These are phyloP conservation scores for Zoroaster sp. DNA, from an alignment of 53 echinoderm and acorn worm genomes.

Conservation along the genomic window DNA sequence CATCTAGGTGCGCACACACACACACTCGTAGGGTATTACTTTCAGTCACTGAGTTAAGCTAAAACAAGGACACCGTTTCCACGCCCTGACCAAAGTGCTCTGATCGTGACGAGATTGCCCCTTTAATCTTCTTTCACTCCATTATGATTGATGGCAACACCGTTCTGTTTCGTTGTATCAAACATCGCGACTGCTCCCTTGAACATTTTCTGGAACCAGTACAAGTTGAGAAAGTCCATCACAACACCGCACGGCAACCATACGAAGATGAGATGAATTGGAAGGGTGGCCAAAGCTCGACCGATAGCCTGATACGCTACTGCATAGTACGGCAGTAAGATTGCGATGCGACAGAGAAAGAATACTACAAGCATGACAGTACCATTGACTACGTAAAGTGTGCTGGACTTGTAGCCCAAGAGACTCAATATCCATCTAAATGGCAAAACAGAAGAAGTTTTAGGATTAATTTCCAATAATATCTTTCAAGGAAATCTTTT, in stretches of 20 bases:
- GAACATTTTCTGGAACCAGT: conserved; percentile 87
- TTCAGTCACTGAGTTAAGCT: too few relatives aligned
- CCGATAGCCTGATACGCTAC: conserved; percentile 21
- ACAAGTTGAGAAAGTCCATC: conserved; percentile 70
- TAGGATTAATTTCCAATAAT: too few relatives aligned
- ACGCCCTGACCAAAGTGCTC: too few relatives aligned
- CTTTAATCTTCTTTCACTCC: conserved; percentile 19
- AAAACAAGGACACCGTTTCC: too few relatives aligned
- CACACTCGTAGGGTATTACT: too few relatives aligned
- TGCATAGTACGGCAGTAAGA: conserved; percentile 72
- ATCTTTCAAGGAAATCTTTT: too few relatives aligned
- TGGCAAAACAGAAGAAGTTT: too few relatives aligned
- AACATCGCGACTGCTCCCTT: conserved; percentile 63
- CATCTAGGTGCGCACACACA: too few relatives aligned
- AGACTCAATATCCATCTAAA: conserved; percentile 77
- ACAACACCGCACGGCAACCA: conserved; percentile 53
- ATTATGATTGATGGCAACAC: background rate
- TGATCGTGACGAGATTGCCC: too few relatives aligned
- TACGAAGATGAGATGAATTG: conserved; percentile 5
- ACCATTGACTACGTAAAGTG: conserved; percentile 75
- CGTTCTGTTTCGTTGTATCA: background rate
- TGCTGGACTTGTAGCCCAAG: conserved; percentile 37
- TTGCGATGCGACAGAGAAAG: conserved; percentile 70
- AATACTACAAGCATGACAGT: conserved; percentile 62
- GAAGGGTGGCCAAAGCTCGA: conserved; percentile 31